Conservation (phyloP, 2,113 vertebrate genomes). For the Cacatua alba region DNA sequence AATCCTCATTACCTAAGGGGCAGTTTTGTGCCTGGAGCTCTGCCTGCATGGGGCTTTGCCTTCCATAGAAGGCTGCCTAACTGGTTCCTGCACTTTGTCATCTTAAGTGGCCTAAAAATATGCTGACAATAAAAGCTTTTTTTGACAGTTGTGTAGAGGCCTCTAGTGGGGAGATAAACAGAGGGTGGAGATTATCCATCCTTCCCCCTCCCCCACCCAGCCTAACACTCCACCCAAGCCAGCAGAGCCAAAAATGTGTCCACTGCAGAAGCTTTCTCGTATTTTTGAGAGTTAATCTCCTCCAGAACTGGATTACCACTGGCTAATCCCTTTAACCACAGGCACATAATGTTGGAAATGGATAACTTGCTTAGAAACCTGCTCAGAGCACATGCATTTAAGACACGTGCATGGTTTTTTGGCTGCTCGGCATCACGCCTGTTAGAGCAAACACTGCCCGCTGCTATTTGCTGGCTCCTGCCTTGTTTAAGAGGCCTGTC, state of each 20-base stretch:
- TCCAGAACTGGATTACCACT: constrained; percentile 50
- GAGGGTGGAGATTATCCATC: not conserved
- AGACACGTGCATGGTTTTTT: not conserved
- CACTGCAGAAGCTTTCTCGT: constrained; percentile 15
- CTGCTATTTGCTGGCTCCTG: not conserved
- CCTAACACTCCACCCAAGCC: not conserved
- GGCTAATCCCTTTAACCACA: constrained; percentile 60
- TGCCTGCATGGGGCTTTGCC: not conserved
- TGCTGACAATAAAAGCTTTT: constrained; percentile 61
- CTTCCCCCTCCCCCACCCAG: not conserved
- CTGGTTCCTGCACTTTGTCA: constrained; percentile 57
- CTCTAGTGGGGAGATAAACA: constrained; percentile 50
- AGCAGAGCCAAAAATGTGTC: constrained; percentile 41
- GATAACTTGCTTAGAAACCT: constrained; percentile 35
- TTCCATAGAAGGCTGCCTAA: not conserved
- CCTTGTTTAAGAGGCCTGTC: not conserved
- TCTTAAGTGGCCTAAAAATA: constrained; percentile 50
- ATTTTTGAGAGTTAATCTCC: constrained; percentile 46
- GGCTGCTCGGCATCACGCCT: not conserved
- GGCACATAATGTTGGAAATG: constrained; percentile 26
- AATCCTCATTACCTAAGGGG: not conserved
- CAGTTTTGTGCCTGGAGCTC: not conserved
- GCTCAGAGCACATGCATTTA: not conserved
- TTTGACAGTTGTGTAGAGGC: constrained; percentile 50
- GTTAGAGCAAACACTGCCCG: not conserved